Evolutionary conservation across 2,113 vertebrate genomes (phyloP).

Genomic region (Corythornis vintsioides): DNA sequence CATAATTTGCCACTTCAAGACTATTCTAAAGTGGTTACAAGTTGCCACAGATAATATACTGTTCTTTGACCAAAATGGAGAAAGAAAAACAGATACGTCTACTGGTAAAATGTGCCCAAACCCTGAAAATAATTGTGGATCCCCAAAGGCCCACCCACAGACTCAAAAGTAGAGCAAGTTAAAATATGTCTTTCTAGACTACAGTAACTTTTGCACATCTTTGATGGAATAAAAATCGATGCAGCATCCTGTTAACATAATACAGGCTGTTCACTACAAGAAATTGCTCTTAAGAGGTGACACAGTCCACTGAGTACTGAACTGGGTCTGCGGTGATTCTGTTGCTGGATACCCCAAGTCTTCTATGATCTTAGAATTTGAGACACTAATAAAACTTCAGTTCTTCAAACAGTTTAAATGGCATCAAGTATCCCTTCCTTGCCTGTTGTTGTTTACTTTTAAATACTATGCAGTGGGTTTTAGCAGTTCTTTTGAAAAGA

Average conservation of each 20-base stretch:
- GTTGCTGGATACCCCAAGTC: background rate
- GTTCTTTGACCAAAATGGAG: constrained; percentile 16
- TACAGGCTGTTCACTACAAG: background rate
- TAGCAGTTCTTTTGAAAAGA: constrained; percentile 28
- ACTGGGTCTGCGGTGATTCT: background rate
- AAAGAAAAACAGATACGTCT: background rate
- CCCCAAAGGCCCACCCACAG: constrained; percentile 31
- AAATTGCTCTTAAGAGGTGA: background rate
- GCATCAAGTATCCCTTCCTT: background rate
- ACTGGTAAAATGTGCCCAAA: background rate
- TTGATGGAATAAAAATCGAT: background rate
- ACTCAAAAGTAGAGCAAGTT: background rate
- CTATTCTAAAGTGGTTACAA: constrained; percentile 1
- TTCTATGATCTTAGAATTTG: background rate
- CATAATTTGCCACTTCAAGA: background rate
- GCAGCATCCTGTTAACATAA: background rate
- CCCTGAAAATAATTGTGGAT: constrained; percentile 31
- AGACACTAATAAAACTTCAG: background rate
- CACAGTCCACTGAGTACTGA: background rate
- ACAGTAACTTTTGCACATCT: background rate
- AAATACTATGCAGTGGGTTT: background rate
- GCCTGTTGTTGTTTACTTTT: constrained; percentile 3
- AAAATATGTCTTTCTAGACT: constrained; percentile 13
- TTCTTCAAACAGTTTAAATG: background rate
- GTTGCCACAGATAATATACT: background rate